Evolutionary conservation across 2,888 invertebrate species (phyloP), one percentile per base, ranked within the genome.

Genomic region (Phengaris alcon): DNA sequence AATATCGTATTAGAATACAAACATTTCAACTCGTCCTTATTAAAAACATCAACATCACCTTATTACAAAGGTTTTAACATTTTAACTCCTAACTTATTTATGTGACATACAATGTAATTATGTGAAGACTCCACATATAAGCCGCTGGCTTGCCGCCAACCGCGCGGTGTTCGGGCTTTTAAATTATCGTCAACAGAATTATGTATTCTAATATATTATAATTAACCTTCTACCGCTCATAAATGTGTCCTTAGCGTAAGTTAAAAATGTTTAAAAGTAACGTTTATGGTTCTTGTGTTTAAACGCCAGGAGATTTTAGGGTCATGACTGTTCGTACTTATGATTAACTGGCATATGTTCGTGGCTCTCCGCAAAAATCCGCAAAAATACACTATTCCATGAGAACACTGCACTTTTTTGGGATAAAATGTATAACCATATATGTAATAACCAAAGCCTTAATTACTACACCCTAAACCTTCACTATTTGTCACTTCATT

Each of bases 41-140:
- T 64, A 44, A 64, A 64, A 64, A 64, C 64, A 70, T 70, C 68
- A 74, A 74, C 68, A 75, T 68, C 76, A 70, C 75, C 77, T 78
- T 77, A 77, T 78, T 76, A 79, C 76, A 76, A 77, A 77, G 76
- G 79, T 78, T 81, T 80, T 79, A 79, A 80, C 82, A 80, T 82
- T 85, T 84, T 80, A 82, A 81, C 80, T 80, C 77, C 78, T 79
- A 80, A 83, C 80, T 81, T 83, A 82, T 82, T 82, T 82, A 83
- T 82, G 82, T 82, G 81, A 83, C 82, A 81, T 83, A 80, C 83
- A 84, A 84, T 84, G 83, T 84, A 85, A 85, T 87, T 83, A 84
- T 81, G 78, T 84, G 82, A 85, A 86, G 82, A 84, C 84, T 84
- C 83, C 82, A 70, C 80, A 80, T 83, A 82, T 83, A 82, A 85